Percentiles rank a stretch among this genome's conserved stretches.
Evolutionary conservation across 2,797 vertebrate species (phyloP).

Genomic region (Bovichtus diacanthus): DNA sequence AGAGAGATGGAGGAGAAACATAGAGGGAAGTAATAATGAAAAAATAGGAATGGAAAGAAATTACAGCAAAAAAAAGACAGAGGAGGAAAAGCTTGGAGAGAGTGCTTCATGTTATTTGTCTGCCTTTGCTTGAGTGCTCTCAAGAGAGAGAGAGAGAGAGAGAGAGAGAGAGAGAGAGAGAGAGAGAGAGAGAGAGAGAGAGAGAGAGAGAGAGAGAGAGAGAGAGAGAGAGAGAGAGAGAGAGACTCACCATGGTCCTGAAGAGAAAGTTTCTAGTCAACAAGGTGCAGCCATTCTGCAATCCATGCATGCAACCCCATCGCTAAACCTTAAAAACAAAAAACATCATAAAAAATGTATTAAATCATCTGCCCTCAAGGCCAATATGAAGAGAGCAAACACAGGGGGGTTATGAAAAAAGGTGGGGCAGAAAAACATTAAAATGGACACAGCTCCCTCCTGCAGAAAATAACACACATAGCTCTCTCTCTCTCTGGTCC

Average conservation of each 20-base stretch:
- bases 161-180: conserved; percentile 15
- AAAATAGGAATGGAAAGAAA: neutral
- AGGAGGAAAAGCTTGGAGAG: neutral
- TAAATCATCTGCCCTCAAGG: neutral
- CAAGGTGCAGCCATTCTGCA: conserved; percentile 29
- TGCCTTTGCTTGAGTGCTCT: conserved; percentile 29
- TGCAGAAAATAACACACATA: conserved; percentile 32
- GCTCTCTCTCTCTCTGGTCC: neutral
- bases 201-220: neutral
- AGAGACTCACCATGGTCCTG: conserved; percentile 64
- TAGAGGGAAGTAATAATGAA: neutral
- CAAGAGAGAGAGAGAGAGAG: conserved; percentile 5
- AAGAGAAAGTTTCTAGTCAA: conserved; percentile 29
- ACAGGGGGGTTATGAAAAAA: neutral
- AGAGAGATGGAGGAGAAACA: conserved; percentile 16
- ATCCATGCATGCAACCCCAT: conserved; percentile 8
- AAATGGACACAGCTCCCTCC: conserved; percentile 33
- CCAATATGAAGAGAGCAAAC: neutral
- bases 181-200: conserved; percentile 11
- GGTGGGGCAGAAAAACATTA: conserved; percentile 13
- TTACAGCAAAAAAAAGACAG: neutral
- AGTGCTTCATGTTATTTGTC: conserved; percentile 9
- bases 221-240: neutral
- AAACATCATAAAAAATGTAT: conserved; percentile 8
- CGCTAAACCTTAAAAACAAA: conserved; percentile 1